phyloP scores from a whole-genome alignment of 2,113 vertebrate genomes.

The Myxocyprinus asiaticus region DNA sequence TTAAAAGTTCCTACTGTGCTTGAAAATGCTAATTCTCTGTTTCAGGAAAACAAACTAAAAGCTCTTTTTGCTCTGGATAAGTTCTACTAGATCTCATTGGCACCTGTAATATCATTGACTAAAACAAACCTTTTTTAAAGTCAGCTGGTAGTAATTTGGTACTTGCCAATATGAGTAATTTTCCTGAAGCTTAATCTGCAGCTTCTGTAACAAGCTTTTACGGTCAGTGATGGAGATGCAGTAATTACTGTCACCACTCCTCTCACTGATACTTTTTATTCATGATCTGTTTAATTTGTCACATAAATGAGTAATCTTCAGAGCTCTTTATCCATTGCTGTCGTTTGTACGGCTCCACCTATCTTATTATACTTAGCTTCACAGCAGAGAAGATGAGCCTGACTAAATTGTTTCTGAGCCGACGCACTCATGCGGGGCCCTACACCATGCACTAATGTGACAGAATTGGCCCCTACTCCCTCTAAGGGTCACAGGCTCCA shows the following conservation, averaged over 20 bases:
- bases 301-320: slow-evolving; percentile 35
- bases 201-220: slow-evolving; percentile 43
- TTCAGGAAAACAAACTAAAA: too few species aligned
- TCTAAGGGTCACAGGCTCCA: slow-evolving; percentile 24
- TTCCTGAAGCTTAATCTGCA: background rate
- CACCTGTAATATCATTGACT: background rate
- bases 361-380: slow-evolving; percentile 21
- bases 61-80: too few species aligned
- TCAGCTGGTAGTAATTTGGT: slow-evolving; percentile 17
- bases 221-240: slow-evolving; percentile 30
- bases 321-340: slow-evolving; percentile 38
- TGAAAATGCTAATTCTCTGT: too few species aligned
- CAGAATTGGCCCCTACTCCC: slow-evolving; percentile 6
- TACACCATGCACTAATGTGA: slow-evolving; percentile 26
- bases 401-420: background rate
- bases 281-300: slow-evolving; percentile 48
- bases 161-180: slow-evolving; percentile 5
- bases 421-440: slow-evolving; percentile 14
- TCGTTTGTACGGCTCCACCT: slow-evolving; percentile 40
- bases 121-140: background rate
- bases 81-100: too few species aligned
- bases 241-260: slow-evolving; percentile 36
- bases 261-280: slow-evolving; percentile 49
- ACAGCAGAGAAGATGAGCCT: slow-evolving; percentile 16
- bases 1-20: too few species aligned